Evolutionary conservation across 2,888 invertebrate species (phyloP), one percentile per base, ranked within the genome.

Genomic region (Synanthedon tipuliformis): DNA sequence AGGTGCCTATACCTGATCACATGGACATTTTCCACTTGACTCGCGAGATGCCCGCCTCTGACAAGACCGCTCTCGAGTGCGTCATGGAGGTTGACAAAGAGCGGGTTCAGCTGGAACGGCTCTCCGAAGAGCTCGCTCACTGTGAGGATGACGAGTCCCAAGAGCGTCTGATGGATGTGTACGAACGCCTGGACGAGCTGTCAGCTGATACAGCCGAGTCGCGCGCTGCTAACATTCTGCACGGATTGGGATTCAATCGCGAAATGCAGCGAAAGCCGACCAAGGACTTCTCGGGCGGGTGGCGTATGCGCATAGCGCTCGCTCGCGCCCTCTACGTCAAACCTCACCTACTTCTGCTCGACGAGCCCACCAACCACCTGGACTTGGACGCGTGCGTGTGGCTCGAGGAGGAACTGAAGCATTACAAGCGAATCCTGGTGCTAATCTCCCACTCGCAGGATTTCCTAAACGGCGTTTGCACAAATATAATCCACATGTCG

Each of bases 361-460:
- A 99, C 78, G 99, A 99, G 87, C 99, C 99, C 3, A 99, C 99
- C 12, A 99, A 99, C 87, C 99, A 99, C 81, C 91, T 99, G 59
- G 99, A 99, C 89, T 89, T 99, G 63, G 98, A 99, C 74, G 99
- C 99, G 54, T 99, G 99, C 77, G 99, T 99, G 50, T 99, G 99
- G 99, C 90, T 99, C 54, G 99, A 99, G 81, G 96, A 98, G 77
- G 99, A 99, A 84, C 89, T 99, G 48, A 97, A 96, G 87, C 92
- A 93, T 57, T 98, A 99, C 82, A 98, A 97, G 82, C 91, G 99
- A 65, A 99, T 98, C 78, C 89, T 99, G 68, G 96, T 99, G 57
- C 91, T 99, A 59, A 97, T 99, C 65, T 99, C 99, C 1, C 99
- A 99, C 87, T 99, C 99, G 4, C 99, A 99, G 89, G 96, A 99